A percentile compares a stretch with the other conserved stretches of the same genome.
phyloP scores from a whole-genome alignment of 2,113 vertebrate species.

The Macquaria australasica region DNA sequence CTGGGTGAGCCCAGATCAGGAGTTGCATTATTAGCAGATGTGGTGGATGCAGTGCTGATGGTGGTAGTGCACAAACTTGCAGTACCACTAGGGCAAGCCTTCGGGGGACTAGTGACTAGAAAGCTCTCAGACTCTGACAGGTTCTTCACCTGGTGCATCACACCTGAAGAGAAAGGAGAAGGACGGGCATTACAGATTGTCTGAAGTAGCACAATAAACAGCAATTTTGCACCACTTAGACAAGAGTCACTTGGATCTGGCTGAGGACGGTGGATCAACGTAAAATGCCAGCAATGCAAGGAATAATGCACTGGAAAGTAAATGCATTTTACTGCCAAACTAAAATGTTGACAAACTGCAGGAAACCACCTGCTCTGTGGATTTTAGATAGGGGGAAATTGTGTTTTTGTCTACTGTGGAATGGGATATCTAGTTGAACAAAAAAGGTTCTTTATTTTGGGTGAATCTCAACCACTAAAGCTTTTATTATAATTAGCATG shows the following conservation, averaged over 20 bases:
- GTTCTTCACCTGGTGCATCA: constrained; percentile 99
- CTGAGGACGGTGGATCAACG: neutral
- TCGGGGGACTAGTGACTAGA: constrained; percentile 93
- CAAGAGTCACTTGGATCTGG: neutral
- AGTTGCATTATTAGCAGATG: constrained; percentile 88
- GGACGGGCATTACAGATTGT: neutral
- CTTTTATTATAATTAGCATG: no score
- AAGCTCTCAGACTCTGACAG: constrained; percentile 95
- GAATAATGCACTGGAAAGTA: neutral
- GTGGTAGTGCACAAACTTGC: constrained; percentile 91
- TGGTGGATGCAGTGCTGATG: constrained; percentile 92
- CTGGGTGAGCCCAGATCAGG: constrained; percentile 96
- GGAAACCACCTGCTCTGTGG: neutral
- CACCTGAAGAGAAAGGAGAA: constrained; percentile 84
- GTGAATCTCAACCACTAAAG: neutral
- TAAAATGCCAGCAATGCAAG: neutral
- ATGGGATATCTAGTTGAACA: neutral
- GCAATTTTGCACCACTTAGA: neutral
- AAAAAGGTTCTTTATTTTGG: neutral
- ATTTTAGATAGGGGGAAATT: neutral
- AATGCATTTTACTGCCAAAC: neutral
- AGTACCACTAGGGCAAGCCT: constrained; percentile 94
- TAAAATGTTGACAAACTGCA: neutral
- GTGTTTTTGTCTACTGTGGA: neutral
- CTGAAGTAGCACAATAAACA: neutral